These are phyloP conservation scores for Pogoniulus pusillus DNA, from an alignment of 2,797 vertebrate genomes.

Conservation along the genomic window DNA sequence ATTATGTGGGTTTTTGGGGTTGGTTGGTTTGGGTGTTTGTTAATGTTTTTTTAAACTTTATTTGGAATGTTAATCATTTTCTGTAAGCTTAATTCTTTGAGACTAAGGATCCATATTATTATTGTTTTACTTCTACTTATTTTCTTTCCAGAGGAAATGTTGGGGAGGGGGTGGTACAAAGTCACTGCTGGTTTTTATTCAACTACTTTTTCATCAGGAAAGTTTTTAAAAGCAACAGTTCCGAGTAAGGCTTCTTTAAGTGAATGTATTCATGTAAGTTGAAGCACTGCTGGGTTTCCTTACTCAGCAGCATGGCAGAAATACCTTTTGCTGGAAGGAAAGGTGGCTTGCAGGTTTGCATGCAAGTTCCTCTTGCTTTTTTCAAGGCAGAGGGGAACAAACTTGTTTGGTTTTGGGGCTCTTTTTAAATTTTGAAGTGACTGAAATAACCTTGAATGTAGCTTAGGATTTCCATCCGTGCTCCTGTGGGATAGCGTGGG, in stretches of 20 bases:
- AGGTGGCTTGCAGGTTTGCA: constrained; percentile 27
- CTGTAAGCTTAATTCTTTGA: constrained; percentile 52
- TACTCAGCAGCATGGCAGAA: background rate
- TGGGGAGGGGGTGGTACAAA: background rate
- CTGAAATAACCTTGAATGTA: constrained; percentile 28
- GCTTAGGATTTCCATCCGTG: constrained; percentile 2
- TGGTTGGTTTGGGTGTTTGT: too few relatives aligned
- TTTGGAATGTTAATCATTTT: constrained; percentile 33
- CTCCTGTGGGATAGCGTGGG: constrained; percentile 37
- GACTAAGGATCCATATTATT: background rate
- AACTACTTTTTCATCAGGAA: background rate
- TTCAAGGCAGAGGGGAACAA: background rate
- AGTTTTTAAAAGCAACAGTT: background rate
- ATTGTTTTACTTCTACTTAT: too few relatives aligned
- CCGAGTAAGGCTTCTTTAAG: background rate
- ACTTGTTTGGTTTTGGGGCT: background rate
- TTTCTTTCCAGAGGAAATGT: background rate
- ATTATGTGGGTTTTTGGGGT: background rate
- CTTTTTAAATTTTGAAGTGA: background rate
- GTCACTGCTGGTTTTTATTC: background rate
- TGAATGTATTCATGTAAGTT: background rate
- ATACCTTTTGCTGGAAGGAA: constrained; percentile 23
- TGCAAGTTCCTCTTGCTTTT: constrained; percentile 35
- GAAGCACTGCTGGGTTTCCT: background rate
- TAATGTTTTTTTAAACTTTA: background rate